A percentile compares a stretch with the other conserved stretches of the same genome.
Conservation (phyloP, 2,113 vertebrate species). For the Echinops telfairi region DNA sequence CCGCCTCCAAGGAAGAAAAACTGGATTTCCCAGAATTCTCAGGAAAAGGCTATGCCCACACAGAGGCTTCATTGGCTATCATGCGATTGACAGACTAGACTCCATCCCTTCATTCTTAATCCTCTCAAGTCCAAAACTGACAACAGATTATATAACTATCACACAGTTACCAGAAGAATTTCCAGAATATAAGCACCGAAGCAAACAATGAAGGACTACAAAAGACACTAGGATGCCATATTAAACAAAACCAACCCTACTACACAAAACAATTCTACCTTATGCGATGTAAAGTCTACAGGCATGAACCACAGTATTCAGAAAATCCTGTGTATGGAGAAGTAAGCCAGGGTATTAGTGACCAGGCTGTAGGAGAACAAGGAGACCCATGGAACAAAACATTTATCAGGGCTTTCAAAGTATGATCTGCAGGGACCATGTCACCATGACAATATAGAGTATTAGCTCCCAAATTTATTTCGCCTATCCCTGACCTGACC, state of each 20-base stretch:
- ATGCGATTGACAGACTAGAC: too few species aligned
- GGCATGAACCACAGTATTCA: background rate
- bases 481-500: too few species aligned
- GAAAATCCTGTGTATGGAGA: background rate
- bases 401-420: background rate
- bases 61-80: too few species aligned
- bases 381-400: background rate
- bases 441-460: background rate
- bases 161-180: background rate
- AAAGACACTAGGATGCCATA: conserved; percentile 9
- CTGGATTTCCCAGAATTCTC: too few species aligned
- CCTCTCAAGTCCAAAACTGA: too few species aligned
- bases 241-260: background rate
- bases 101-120: too few species aligned
- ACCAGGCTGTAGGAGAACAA: background rate
- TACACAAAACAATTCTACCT: background rate
- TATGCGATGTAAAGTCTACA: background rate
- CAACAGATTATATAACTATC: background rate
- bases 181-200: background rate
- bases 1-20: too few species aligned
- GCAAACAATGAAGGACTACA: conserved; percentile 28
- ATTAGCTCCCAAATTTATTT: too few species aligned
- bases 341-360: background rate
- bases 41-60: too few species aligned
- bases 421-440: rapidly evolving